Percentiles rank a stretch among this genome's conserved stretches.
These are phyloP conservation scores for Orthosia incerta DNA, from an alignment of 2,888 invertebrate species.

Conservation along the genomic window DNA sequence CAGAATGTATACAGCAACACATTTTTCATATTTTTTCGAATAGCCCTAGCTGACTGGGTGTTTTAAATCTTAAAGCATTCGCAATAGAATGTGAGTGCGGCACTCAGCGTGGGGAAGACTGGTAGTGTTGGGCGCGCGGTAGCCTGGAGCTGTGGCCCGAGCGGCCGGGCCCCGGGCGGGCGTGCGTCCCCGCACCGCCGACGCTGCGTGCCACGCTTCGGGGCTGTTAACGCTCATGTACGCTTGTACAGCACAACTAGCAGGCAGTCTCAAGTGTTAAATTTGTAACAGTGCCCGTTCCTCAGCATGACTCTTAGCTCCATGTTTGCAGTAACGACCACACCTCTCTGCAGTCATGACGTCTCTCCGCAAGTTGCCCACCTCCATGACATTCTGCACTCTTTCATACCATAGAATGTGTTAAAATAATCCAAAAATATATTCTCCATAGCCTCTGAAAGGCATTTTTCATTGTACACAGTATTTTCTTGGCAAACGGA, in stretches of 20 bases:
- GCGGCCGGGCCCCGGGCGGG: slow-evolving; percentile 26
- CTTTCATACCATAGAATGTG: slow-evolving; percentile 64
- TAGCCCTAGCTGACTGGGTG: slow-evolving; percentile 34
- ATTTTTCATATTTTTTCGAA: slow-evolving; percentile 51
- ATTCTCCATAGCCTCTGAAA: slow-evolving; percentile 75
- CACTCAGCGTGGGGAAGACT: slow-evolving; percentile 50
- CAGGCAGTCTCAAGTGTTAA: slow-evolving; percentile 73
- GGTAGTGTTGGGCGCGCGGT: slow-evolving; percentile 25
- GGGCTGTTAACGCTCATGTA: slow-evolving; percentile 45
- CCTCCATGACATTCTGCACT: slow-evolving; percentile 39
- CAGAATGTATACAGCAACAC: slow-evolving; percentile 43
- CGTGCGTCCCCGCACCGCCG: slow-evolving; percentile 14
- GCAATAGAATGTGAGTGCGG: slow-evolving; percentile 61
- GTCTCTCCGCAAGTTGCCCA: slow-evolving; percentile 13
- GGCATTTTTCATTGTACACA: slow-evolving; percentile 78
- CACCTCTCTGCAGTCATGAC: slow-evolving; percentile 45
- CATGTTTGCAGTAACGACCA: slow-evolving; percentile 61
- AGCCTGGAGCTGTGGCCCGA: slow-evolving; percentile 11
- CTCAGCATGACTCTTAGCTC: slow-evolving; percentile 57
- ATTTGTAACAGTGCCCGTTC: slow-evolving; percentile 70
- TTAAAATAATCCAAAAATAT: slow-evolving; percentile 75
- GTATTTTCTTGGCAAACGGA: slow-evolving; percentile 82
- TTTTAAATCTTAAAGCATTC: slow-evolving; percentile 66
- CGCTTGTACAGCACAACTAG: slow-evolving; percentile 61
- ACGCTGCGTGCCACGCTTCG: slow-evolving; percentile 22